Evolutionary conservation across 2,888 invertebrate genomes (phyloP), one percentile per base, ranked within the genome.

Genomic region (Metallyticus violacea): DNA sequence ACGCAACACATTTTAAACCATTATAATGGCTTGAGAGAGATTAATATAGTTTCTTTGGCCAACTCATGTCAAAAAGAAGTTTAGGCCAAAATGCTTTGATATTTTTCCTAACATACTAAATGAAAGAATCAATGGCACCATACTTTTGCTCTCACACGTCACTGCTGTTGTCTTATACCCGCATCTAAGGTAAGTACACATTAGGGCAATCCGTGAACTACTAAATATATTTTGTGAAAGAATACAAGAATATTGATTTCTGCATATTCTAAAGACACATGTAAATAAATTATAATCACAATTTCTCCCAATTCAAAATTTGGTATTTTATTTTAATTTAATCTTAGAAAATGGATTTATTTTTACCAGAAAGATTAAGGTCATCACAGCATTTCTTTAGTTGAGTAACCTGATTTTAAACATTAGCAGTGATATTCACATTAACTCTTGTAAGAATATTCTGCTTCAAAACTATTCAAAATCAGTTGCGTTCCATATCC

Each of bases 401-500:
- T 62, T 62, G 15, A 3, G 22, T 62, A 62, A 62, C 40, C 40
- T 62, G 22, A 62, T 2, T 4, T 62, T 62, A 62, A 62, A 62
- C 40, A 62, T 62, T 15, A 3, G 4, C 40, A 62, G 40, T 15
- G 40, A 9, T 22, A 62, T 62, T 62, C 40, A 15, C 22, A 22
- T 62, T 62, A n/a, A n/a, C n/a, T n/a, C n/a, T n/a, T n/a, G 22
- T 62, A 62, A 62, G 40, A 62, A 62, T 62, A 62, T 62, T 62
- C 9, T 40, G 40, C 15, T 40, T 30, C 9, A 40, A 40, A 40
- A 9, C 9, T 7, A 15, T 40, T 3, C 82, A 82, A 22, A 82
- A n/a, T 82, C 6, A 77, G 28, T 76, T 85, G 85, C 62, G 85
- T 77, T 87, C 87, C 77, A 85, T 77, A 85, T 88, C 86, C 22